phyloP scores from a whole-genome alignment of 92 coral and sea anemone species.

The Palythoa heliodiscus region DNA sequence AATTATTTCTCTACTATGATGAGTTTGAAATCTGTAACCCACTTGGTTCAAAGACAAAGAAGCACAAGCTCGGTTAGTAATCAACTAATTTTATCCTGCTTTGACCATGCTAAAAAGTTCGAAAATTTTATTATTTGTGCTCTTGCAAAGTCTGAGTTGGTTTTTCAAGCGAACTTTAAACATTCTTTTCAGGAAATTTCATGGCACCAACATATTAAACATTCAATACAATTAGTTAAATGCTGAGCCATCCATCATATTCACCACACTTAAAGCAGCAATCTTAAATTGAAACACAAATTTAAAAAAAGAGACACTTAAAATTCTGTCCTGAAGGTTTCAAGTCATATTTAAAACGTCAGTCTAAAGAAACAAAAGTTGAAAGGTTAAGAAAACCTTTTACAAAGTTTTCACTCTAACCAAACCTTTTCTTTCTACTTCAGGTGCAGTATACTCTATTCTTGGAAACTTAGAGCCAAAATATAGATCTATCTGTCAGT shows the following conservation, averaged over 20 bases:
- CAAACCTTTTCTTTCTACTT: background rate
- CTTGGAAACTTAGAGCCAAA: slow-evolving; percentile 61
- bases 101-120: background rate
- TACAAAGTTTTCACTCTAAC: background rate
- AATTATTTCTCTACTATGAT: slow-evolving; percentile 40
- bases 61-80: background rate
- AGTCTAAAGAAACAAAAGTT: background rate
- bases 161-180: background rate
- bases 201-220: background rate
- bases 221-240: background rate
- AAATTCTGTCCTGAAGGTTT: background rate
- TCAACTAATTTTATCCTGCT: background rate
- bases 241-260: background rate
- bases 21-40: slow-evolving; percentile 48
- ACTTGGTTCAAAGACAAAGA: slow-evolving; percentile 45
- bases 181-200: background rate
- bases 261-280: background rate
- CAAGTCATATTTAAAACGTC: background rate
- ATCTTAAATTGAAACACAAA: background rate
- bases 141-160: background rate
- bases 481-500: slow-evolving; percentile 50
- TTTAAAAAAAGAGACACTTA: background rate
- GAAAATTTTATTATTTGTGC: background rate
- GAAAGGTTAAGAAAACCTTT: background rate
- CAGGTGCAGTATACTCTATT: slow-evolving; percentile 63